A percentile compares a stretch with the other conserved stretches of the same genome.
These are phyloP conservation scores for Philereme transversata DNA, from an alignment of 2,888 invertebrate species.

Conservation along the genomic window DNA sequence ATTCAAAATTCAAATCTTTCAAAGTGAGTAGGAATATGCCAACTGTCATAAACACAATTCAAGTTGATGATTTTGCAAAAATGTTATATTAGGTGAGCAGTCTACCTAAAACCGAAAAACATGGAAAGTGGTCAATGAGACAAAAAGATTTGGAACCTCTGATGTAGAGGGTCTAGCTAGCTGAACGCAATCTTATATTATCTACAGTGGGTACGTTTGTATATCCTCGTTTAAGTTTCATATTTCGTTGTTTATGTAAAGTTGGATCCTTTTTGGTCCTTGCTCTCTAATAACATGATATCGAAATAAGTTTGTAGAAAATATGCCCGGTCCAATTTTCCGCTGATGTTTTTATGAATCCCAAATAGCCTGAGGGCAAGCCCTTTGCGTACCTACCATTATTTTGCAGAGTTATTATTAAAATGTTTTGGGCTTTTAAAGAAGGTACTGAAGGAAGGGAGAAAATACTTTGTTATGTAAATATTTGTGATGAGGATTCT, in stretches of 20 bases:
- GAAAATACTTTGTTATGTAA: slow-evolving; percentile 13
- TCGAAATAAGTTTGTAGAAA: slow-evolving; percentile 48
- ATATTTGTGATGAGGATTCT: slow-evolving; percentile 4
- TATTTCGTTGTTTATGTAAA: slow-evolving; percentile 59
- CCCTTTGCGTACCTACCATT: slow-evolving; percentile 21
- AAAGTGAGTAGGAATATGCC: no score
- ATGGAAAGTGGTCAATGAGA: no score
- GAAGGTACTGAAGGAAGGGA: slow-evolving; percentile 5
- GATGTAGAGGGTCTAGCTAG: slow-evolving; percentile 30
- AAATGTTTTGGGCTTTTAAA: slow-evolving; percentile 14
- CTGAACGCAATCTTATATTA: slow-evolving; percentile 55
- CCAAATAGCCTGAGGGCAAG: slow-evolving; percentile 46
- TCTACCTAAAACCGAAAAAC: no score
- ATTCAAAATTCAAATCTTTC: no score
- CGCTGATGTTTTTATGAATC: slow-evolving; percentile 60
- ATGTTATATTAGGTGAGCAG: no score
- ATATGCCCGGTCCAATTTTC: slow-evolving; percentile 55
- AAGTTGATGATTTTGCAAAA: no score
- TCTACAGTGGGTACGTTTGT: slow-evolving; percentile 46
- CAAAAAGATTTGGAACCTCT: no score
- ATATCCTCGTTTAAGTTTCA: slow-evolving; percentile 56
- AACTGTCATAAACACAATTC: no score
- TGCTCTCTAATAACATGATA: slow-evolving; percentile 47
- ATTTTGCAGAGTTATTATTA: slow-evolving; percentile 12
- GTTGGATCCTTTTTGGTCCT: slow-evolving; percentile 46